Conservation (phyloP, 2,888 invertebrate species). For the Omphaloscelis lunosa region DNA sequence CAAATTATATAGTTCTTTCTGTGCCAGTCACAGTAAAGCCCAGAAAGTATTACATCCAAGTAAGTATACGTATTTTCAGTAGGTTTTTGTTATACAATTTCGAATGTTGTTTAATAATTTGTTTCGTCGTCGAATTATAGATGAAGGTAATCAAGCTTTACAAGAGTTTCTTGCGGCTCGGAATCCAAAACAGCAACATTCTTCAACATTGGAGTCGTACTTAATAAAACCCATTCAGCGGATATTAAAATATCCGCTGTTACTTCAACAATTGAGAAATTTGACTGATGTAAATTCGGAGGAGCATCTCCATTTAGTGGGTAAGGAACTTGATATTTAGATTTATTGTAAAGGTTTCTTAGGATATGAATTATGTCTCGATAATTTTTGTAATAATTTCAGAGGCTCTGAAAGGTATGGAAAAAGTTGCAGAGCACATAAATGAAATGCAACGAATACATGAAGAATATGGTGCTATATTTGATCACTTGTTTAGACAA, state of each 20-base stretch:
- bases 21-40: constrained; percentile 99
- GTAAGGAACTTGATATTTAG: constrained; percentile 86
- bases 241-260: constrained; percentile 98
- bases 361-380: neutral
- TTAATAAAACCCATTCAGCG: constrained; percentile 99
- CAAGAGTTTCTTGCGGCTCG: constrained; percentile 98
- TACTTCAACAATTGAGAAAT: constrained; percentile 98
- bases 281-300: constrained; percentile 98
- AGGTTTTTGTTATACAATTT: constrained; percentile 11
- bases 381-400: constrained; percentile 32
- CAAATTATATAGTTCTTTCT: constrained; percentile 99
- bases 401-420: constrained; percentile 99
- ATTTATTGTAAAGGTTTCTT: constrained; percentile 25
- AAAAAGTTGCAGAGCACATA: constrained; percentile 99
- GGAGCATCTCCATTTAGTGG: constrained; percentile 98
- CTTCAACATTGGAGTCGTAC: constrained; percentile 98
- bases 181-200: constrained; percentile 99
- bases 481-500: constrained; percentile 98
- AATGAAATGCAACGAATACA: constrained; percentile 99
- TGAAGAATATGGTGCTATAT: constrained; percentile 99
- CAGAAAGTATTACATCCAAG: constrained; percentile 99
- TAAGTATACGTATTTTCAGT: constrained; percentile 85
- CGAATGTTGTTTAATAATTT: constrained; percentile 11
- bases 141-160: constrained; percentile 98
- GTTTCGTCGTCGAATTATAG: constrained; percentile 82